phyloP scores from a whole-genome alignment of 2,797 vertebrate genomes.

The Sitta carolinensis region DNA sequence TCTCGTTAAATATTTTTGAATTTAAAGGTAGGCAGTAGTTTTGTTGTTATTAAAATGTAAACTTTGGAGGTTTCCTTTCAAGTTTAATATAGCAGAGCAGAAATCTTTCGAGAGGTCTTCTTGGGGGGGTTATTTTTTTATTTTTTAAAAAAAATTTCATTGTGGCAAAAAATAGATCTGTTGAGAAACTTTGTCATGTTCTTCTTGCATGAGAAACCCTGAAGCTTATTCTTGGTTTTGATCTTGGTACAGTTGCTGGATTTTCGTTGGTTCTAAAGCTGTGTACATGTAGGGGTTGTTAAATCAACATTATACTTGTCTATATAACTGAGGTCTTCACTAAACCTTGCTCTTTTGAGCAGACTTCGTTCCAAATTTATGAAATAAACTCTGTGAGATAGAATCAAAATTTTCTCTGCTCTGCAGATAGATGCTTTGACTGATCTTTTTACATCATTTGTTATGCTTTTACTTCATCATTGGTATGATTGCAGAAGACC shows the following conservation, averaged over 20 bases:
- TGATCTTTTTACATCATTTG: not conserved
- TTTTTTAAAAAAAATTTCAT: not conserved
- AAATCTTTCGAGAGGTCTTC: not conserved
- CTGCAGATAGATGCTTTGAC: not conserved
- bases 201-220: not conserved
- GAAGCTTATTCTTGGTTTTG: not conserved
- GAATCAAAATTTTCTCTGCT: not conserved
- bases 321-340: not conserved
- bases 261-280: not conserved
- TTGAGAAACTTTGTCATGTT: not conserved
- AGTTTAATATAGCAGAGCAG: not conserved
- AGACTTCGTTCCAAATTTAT: not conserved
- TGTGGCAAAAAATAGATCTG: not conserved
- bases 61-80: not conserved
- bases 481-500: not conserved
- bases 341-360: not conserved
- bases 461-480: not conserved
- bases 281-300: not conserved
- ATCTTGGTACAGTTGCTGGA: not conserved
- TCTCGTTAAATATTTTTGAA: not conserved
- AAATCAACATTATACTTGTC: not conserved
- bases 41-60: not conserved
- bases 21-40: not conserved
- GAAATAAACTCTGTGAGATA: not conserved
- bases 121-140: fast-evolving